Percentiles rank a stretch among this genome's conserved stretches.
Conservation (phyloP, 2,113 vertebrate species). For the Prietella phreatophila region DNA sequence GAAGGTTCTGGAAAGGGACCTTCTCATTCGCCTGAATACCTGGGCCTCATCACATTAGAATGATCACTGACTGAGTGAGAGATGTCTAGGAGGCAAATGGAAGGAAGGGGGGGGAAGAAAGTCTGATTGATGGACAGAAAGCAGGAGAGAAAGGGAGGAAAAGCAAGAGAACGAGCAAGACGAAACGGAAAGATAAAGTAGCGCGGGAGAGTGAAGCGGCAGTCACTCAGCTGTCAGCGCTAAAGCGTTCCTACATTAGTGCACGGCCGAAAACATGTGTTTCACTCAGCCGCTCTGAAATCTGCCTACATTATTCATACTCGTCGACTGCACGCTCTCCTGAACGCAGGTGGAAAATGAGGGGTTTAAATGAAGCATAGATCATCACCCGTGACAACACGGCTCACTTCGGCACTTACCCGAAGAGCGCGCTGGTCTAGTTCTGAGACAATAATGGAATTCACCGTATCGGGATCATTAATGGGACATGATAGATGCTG, state of each 20-base stretch:
- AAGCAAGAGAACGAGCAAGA: neutral
- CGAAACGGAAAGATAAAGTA: constrained; percentile 4
- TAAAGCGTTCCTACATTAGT: constrained; percentile 40
- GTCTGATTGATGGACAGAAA: neutral
- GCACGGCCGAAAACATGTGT: constrained; percentile 44
- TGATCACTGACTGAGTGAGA: neutral
- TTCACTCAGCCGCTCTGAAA: constrained; percentile 37
- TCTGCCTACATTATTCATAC: constrained; percentile 46
- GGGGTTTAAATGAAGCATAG: constrained; percentile 42
- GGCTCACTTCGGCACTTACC: constrained; percentile 22
- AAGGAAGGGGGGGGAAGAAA: neutral
- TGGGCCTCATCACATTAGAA: neutral
- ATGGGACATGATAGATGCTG: neutral
- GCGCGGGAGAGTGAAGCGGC: neutral
- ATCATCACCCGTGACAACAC: constrained; percentile 26
- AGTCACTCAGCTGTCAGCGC: constrained; percentile 32
- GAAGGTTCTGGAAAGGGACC: too few species aligned
- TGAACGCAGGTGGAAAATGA: constrained; percentile 21
- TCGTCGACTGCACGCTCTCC: constrained; percentile 22
- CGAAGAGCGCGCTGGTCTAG: neutral
- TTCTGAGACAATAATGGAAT: neutral
- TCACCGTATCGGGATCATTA: neutral
- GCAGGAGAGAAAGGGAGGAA: neutral
- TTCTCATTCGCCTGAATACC: neutral
- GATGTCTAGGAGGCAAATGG: neutral